Evolutionary conservation across 2,797 vertebrate species (phyloP).

Genomic region (Astyanax mexicanus): DNA sequence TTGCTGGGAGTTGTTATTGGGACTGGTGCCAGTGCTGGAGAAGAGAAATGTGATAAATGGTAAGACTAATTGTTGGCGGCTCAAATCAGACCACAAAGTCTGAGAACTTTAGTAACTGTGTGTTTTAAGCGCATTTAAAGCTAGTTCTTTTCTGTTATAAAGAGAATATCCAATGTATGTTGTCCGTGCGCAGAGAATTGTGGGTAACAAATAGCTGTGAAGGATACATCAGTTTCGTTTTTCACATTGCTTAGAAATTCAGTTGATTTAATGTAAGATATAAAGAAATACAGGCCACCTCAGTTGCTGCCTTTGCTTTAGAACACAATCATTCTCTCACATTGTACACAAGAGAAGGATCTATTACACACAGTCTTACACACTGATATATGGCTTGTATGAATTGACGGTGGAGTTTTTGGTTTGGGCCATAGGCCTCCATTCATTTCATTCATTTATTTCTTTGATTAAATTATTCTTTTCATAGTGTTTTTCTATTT

Average conservation of each 20-base stretch:
- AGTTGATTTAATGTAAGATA: too few relatives aligned
- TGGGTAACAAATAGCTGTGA: too few relatives aligned
- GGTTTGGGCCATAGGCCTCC: not conserved
- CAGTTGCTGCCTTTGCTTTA: too few relatives aligned
- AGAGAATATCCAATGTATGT: too few relatives aligned
- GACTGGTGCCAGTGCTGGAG: conserved; percentile 4
- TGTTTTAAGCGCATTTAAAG: too few relatives aligned
- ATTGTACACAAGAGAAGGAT: not conserved
- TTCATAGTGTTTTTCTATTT: not conserved
- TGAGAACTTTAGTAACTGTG: too few relatives aligned
- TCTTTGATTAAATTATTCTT: conserved; percentile 1
- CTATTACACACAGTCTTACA: too few relatives aligned
- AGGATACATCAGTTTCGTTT: too few relatives aligned
- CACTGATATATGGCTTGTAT: not conserved
- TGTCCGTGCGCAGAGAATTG: too few relatives aligned
- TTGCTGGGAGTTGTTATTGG: conserved; percentile 23
- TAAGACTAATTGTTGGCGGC: not conserved
- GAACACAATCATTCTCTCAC: not conserved
- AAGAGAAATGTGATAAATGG: conserved; percentile 34
- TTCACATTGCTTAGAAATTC: too few relatives aligned
- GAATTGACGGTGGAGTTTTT: not conserved
- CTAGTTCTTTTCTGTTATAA: too few relatives aligned
- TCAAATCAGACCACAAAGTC: not conserved
- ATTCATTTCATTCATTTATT: not conserved
- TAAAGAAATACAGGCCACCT: too few relatives aligned